phyloP scores from a whole-genome alignment of 2,113 vertebrate species.

The Ursus arctos region DNA sequence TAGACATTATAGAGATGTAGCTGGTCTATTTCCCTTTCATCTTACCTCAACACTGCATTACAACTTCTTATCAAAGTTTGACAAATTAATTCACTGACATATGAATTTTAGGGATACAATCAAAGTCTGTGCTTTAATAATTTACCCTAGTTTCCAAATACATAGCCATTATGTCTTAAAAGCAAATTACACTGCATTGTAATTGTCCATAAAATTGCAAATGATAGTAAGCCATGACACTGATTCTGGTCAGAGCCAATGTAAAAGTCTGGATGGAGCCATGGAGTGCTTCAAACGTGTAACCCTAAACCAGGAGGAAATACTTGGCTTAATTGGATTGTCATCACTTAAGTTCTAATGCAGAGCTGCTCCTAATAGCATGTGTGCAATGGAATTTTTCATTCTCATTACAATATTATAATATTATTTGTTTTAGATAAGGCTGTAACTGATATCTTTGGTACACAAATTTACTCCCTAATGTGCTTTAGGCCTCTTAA shows the following conservation, averaged over 20 bases:
- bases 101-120: slow-evolving; percentile 1
- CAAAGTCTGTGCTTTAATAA: slow-evolving; percentile 37
- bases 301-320: slow-evolving; percentile 28
- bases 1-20: neutral
- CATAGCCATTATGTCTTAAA: slow-evolving; percentile 37
- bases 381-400: neutral
- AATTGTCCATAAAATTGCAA: slow-evolving; percentile 64
- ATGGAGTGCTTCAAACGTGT: neutral
- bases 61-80: neutral
- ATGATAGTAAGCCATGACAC: neutral
- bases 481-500: neutral
- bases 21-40: neutral
- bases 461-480: neutral
- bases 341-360: slow-evolving; percentile 16
- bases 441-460: neutral
- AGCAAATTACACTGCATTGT: neutral
- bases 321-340: neutral
- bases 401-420: slow-evolving; percentile 17
- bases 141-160: slow-evolving; percentile 45
- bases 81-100: neutral
- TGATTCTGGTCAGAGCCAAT: slow-evolving; percentile 22
- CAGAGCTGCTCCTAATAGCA: neutral
- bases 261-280: slow-evolving; percentile 3
- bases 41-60: neutral
- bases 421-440: slow-evolving; percentile 45